phyloP scores from a whole-genome alignment of 2,888 invertebrate species.

The Cryptus armator region DNA sequence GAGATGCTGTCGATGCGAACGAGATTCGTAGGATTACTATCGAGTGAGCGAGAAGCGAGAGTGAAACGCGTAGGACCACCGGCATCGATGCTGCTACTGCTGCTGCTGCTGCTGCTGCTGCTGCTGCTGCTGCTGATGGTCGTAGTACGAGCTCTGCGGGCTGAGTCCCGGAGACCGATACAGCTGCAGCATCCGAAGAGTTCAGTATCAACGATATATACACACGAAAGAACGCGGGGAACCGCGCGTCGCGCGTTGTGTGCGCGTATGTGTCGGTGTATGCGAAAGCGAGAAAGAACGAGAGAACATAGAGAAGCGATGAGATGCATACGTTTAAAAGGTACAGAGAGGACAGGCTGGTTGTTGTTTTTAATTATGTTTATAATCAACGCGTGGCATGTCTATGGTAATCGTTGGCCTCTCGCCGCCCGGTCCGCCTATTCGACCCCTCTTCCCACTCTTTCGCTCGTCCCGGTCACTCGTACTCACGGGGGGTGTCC shows the following conservation, averaged over 20 bases:
- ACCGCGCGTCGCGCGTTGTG: neutral
- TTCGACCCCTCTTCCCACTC: conserved; percentile 74
- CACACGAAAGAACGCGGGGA: conserved; percentile 28
- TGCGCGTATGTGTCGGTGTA: conserved; percentile 8
- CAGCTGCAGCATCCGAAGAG: conserved; percentile 52
- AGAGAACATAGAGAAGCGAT: conserved; percentile 45
- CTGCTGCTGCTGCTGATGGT: conserved; percentile 15
- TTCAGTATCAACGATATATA: conserved; percentile 63
- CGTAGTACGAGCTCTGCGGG: conserved; percentile 22
- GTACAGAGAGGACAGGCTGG: conserved; percentile 69
- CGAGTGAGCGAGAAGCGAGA: conserved; percentile 59
- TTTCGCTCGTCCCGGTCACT: conserved; percentile 34
- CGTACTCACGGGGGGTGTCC: conserved; percentile 55
- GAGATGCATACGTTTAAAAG: conserved; percentile 81
- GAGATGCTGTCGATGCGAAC: conserved; percentile 67
- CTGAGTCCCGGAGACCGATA: conserved; percentile 72
- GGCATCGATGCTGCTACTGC: conserved; percentile 77
- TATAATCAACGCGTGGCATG: conserved; percentile 84
- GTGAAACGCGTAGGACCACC: conserved; percentile 83
- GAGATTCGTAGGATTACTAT: conserved; percentile 68
- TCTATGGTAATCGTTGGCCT: conserved; percentile 81
- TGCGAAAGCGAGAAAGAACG: conserved; percentile 24
- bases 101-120: conserved; percentile 45
- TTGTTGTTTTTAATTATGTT: conserved; percentile 85
- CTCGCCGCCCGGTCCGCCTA: conserved; percentile 70